These are phyloP conservation scores for Rambutsinella grinnellia DNA, from an alignment of 2,888 invertebrate species.

Conservation along the genomic window DNA sequence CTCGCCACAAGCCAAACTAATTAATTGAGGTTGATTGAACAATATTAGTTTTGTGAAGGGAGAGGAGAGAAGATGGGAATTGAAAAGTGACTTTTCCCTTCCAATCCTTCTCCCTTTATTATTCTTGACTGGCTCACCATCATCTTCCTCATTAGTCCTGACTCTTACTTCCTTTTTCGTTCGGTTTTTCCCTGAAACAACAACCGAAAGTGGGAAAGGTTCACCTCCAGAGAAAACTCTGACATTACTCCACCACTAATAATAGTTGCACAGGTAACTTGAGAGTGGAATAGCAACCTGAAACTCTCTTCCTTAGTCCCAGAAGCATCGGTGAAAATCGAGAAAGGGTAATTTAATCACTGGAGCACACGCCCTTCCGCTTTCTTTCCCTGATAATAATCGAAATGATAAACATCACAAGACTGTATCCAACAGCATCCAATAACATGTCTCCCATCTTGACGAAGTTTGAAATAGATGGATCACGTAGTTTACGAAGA, in stretches of 20 bases:
- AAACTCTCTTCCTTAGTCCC: slow-evolving; percentile 20
- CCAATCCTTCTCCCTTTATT: slow-evolving; percentile 33
- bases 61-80: neutral
- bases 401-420: slow-evolving; percentile 8
- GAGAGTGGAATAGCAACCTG: too few species aligned
- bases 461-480: too few species aligned
- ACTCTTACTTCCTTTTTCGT: neutral
- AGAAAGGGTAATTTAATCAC: slow-evolving; percentile 2
- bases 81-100: neutral
- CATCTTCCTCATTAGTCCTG: too few species aligned
- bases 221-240: too few species aligned
- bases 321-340: too few species aligned
- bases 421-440: too few species aligned
- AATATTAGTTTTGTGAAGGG: slow-evolving; percentile 37
- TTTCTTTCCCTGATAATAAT: slow-evolving; percentile 31
- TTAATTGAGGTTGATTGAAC: slow-evolving; percentile 56
- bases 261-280: too few species aligned
- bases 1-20: slow-evolving; percentile 31
- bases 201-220: too few species aligned
- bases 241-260: too few species aligned
- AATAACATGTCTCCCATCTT: too few species aligned
- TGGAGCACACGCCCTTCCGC: slow-evolving; percentile 47
- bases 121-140: slow-evolving; percentile 50
- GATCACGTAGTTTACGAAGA: too few species aligned
- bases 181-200: neutral